Conservation (phyloP, 2,888 invertebrate genomes). For the Cerastis rubricosa region DNA sequence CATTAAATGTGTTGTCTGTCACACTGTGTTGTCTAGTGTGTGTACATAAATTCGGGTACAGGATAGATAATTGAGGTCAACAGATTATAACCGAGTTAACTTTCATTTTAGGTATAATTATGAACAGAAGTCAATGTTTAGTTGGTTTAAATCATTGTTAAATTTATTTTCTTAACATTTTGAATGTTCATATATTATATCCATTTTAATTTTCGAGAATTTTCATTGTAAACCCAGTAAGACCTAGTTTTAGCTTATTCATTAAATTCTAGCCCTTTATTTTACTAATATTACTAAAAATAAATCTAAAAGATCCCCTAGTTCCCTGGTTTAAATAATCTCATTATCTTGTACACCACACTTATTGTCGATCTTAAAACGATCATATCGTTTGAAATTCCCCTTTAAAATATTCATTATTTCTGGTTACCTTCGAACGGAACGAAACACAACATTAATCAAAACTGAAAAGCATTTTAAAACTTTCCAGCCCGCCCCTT, state of each 20-base stretch:
- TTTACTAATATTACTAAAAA: background rate
- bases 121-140: background rate
- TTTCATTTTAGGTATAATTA: conserved; percentile 18
- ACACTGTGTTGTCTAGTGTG: no score
- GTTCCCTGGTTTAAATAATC: background rate
- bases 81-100: conserved; percentile 22
- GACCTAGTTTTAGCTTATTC: background rate
- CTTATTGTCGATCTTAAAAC: background rate
- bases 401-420: background rate
- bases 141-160: conserved; percentile 1
- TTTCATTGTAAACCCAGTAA: background rate
- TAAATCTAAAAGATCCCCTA: no score
- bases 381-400: background rate
- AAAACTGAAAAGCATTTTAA: conserved; percentile 69
- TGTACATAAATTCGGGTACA: conserved; percentile 8
- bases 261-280: background rate
- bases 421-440: conserved; percentile 29
- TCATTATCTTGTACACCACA: background rate
- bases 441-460: conserved; percentile 68
- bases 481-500: conserved; percentile 65
- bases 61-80: conserved; percentile 21
- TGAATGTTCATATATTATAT: background rate
- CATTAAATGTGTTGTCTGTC: no score
- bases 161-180: conserved; percentile 12
- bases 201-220: background rate